Evolutionary conservation across 2,888 invertebrate species (phyloP).

Genomic region (Lithodes maja): DNA sequence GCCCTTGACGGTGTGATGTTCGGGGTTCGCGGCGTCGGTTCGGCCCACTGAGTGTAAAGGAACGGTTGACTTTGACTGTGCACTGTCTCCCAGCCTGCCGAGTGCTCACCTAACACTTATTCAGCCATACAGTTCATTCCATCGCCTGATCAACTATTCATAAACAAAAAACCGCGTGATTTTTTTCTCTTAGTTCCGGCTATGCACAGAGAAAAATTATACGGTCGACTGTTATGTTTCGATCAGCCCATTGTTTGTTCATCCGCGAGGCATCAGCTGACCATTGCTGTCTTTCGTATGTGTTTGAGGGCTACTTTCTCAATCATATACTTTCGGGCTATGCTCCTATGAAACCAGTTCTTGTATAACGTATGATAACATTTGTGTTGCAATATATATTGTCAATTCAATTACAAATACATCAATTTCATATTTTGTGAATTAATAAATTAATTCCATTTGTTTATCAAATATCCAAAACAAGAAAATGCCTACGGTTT

Average conservation of each 20-base stretch:
- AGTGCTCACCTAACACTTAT: conserved; percentile 27
- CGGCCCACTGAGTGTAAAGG: too few relatives aligned
- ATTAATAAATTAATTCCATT: too few relatives aligned
- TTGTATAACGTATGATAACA: too few relatives aligned
- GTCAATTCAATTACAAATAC: too few relatives aligned
- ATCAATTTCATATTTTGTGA: too few relatives aligned
- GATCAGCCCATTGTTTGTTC: conserved; percentile 2
- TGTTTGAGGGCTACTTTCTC: neutral
- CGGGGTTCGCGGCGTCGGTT: too few relatives aligned
- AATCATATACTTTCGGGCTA: too few relatives aligned
- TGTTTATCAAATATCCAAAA: too few relatives aligned
- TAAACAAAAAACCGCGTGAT: neutral
- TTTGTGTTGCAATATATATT: too few relatives aligned
- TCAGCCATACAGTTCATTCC: neutral
- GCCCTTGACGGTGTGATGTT: too few relatives aligned
- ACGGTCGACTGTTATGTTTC: neutral
- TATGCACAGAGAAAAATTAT: neutral
- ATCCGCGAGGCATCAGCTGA: conserved; percentile 2
- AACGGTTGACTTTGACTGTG: neutral
- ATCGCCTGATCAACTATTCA: conserved; percentile 5
- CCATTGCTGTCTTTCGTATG: neutral
- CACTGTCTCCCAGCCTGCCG: neutral
- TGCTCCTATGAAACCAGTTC: too few relatives aligned
- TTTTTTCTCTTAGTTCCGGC: neutral
- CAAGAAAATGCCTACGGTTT: too few relatives aligned